These are phyloP conservation scores for Heliconius melpomene DNA, from an alignment of 1,140 invertebrate species.

Conservation along the genomic window DNA sequence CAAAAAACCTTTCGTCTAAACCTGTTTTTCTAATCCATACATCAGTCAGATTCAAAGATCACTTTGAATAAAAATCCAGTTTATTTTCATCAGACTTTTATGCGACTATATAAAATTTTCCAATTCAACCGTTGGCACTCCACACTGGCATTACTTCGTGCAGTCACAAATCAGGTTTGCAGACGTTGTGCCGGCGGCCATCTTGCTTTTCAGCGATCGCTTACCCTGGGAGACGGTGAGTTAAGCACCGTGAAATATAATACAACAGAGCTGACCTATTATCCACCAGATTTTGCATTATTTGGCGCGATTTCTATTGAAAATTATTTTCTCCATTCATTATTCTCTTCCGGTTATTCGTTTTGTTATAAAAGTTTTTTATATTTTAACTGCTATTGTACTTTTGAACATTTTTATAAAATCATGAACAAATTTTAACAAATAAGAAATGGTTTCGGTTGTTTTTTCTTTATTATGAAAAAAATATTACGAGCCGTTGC, in stretches of 20 bases:
- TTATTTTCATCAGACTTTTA: conserved; percentile 59
- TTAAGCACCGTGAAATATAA: conserved; percentile 41
- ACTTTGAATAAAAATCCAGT: conserved; percentile 44
- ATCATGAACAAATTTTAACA: too few species aligned
- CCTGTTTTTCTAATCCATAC: neutral
- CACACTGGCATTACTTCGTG: conserved; percentile 40
- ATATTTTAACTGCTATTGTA: neutral
- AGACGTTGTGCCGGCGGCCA: conserved; percentile 49
- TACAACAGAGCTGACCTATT: conserved; percentile 31
- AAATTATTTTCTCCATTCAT: conserved; percentile 12
- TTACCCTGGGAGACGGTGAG: conserved; percentile 43
- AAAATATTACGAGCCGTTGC: too few species aligned
- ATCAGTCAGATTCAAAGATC: too few species aligned
- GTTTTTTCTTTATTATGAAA: too few species aligned
- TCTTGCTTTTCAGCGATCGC: conserved; percentile 56
- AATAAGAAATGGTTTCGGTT: too few species aligned
- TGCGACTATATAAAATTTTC: conserved; percentile 67
- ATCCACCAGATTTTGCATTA: conserved; percentile 25
- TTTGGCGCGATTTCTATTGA: conserved; percentile 27
- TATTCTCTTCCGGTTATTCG: conserved; percentile 13
- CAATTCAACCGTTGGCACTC: conserved; percentile 65
- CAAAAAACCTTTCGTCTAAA: neutral
- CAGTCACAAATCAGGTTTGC: conserved; percentile 63
- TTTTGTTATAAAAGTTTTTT: neutral
- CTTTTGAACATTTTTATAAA: neutral